These are phyloP conservation scores for Copsychus sechellarum DNA, from an alignment of 2,113 vertebrate species.

Conservation along the genomic window DNA sequence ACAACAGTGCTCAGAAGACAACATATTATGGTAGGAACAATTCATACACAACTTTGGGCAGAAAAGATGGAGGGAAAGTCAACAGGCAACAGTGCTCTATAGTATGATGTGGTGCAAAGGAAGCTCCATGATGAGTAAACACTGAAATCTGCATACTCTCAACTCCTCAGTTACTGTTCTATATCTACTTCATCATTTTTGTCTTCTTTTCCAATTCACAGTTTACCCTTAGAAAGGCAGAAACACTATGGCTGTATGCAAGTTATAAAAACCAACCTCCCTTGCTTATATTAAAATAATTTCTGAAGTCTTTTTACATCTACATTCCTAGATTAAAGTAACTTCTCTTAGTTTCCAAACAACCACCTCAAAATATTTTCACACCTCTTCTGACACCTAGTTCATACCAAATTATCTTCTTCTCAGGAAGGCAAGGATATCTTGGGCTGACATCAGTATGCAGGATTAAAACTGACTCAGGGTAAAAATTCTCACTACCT, in stretches of 20 bases:
- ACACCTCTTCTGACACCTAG: slow-evolving; percentile 4
- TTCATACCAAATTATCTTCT: neutral
- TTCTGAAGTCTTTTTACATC: neutral
- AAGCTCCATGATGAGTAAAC: neutral
- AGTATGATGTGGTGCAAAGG: neutral
- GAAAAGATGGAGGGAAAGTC: neutral
- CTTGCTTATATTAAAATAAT: neutral
- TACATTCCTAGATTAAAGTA: neutral
- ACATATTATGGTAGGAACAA: neutral
- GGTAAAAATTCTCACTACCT: neutral
- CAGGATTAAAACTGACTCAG: neutral
- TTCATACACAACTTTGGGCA: neutral
- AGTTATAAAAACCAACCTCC: neutral
- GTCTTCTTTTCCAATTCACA: neutral
- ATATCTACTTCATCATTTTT: neutral
- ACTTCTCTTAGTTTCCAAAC: neutral
- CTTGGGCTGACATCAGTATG: neutral
- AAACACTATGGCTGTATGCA: neutral
- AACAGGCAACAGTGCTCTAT: neutral
- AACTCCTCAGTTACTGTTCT: neutral
- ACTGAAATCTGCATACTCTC: neutral
- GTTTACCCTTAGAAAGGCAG: neutral
- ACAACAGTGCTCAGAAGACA: neutral
- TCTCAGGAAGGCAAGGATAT: neutral
- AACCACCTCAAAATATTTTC: neutral